A percentile compares a stretch with the other conserved stretches of the same genome.
phyloP scores from a whole-genome alignment of 2,113 vertebrate species.

The Acrocephalus arundinaceus region DNA sequence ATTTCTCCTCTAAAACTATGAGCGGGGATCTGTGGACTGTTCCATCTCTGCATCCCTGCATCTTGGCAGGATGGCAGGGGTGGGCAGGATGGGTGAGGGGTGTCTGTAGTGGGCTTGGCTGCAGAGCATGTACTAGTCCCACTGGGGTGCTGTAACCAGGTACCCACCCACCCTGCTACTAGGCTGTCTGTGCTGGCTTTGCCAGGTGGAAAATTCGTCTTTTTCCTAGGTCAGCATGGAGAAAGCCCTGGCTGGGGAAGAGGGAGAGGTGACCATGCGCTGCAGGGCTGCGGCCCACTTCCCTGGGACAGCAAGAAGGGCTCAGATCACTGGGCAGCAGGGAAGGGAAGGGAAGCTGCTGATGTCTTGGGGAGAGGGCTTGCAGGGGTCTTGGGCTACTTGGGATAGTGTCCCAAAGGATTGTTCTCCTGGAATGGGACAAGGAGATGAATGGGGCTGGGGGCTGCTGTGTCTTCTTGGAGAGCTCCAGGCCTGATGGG shows the following conservation, averaged over 20 bases:
- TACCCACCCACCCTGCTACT: accelerated
- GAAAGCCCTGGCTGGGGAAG: background rate
- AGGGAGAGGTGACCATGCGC: accelerated
- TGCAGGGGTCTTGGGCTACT: background rate
- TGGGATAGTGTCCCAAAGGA: background rate
- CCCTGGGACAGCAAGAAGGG: background rate
- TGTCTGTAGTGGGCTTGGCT: background rate
- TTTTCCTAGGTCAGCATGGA: background rate
- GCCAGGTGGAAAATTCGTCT: background rate
- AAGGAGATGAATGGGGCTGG: no score
- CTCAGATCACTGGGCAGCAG: background rate
- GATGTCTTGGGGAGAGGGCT: background rate
- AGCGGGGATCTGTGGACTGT: background rate
- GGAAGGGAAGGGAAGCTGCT: background rate
- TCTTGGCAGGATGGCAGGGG: background rate
- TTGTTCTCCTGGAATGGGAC: background rate
- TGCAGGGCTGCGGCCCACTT: background rate
- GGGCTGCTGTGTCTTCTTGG: background rate
- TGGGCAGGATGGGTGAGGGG: background rate
- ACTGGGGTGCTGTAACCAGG: background rate
- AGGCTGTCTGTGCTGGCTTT: background rate
- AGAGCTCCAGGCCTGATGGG: background rate
- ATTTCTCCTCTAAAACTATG: background rate
- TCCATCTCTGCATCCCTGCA: background rate
- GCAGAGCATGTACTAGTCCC: background rate